phyloP scores from a whole-genome alignment of 2,113 vertebrate genomes.

The Bubo scandiacus region DNA sequence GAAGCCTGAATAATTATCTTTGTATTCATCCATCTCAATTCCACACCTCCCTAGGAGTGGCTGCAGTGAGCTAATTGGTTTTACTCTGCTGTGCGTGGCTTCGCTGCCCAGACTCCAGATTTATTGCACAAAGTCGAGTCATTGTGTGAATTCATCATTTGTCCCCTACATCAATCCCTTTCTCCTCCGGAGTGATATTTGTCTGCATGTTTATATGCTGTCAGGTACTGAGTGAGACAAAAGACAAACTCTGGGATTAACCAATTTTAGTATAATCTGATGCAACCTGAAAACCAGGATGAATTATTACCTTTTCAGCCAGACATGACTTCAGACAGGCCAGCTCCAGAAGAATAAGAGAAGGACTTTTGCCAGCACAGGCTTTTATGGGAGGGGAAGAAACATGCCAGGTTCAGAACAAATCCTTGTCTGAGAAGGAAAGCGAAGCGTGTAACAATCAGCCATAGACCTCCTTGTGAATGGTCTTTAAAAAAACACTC shows the following conservation, averaged over 20 bases:
- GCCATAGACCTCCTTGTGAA: conserved; percentile 10
- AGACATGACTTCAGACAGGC: neutral
- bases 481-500: neutral
- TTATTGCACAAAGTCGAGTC: conserved; percentile 16
- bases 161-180: neutral
- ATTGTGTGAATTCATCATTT: neutral
- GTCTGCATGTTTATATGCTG: neutral
- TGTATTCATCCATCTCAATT: conserved; percentile 36
- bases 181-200: neutral
- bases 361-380: neutral
- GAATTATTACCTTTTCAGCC: neutral
- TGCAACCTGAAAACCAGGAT: conserved; percentile 9
- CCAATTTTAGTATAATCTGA: neutral
- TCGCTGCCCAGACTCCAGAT: neutral
- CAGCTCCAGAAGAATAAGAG: neutral
- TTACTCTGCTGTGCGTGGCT: neutral
- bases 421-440: neutral
- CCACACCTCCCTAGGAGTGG: conserved; percentile 16
- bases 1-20: conserved; percentile 32
- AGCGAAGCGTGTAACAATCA: neutral
- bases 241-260: conserved; percentile 10
- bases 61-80: conserved; percentile 41
- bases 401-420: neutral
- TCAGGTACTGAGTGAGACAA: neutral
- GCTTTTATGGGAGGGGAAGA: neutral